Base-by-base conservation (phyloP, 2,888 invertebrate species). In the Spodoptera picta region DNA sequence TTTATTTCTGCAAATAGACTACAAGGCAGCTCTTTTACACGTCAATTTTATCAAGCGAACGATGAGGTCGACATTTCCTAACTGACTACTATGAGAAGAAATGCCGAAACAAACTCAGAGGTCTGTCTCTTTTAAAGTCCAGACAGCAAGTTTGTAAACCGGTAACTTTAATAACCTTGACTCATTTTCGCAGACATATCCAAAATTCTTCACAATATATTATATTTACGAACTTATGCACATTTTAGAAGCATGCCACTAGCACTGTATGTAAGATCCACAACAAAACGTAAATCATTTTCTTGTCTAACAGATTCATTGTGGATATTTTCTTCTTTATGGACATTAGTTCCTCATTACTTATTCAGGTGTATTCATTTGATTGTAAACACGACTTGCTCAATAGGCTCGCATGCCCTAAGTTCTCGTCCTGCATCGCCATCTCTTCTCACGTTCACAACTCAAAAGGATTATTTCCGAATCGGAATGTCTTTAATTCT, bases 401-500 rank as follows among this genome's bases (percentile, higher is more conserved):
- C 73, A 70, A 75, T 65, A 74, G 48, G 31, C 54, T 70, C 27
- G 43, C 56, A 71, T 73, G 53, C 42, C 65, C 57, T 44, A 56
- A 59, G 66, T 66, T 48, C 72, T 61, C 51, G 78, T 80, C 79
- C 76, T 78, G 80, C 80, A 66, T 48, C 69, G 56, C 48, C 62
- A 10, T 76, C 58, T 58, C 63, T 73, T 77, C 73, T 77, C 79
- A 79, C 79, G 75, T 75, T 77, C 72, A 63, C 77, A 71, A 72
- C 73, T 80, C 80, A 80, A 81, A 77, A 73, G 81, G 79, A 79
- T 79, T 79, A 81, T 79, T 79, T 79, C 79, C 80, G 79, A 79
- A 80, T 80, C 74, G 80, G 80, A 79, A 79, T 79, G 79, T 73
- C 71, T 81, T 81, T 79, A 75, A 81, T 79, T 79, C 73, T 82